phyloP scores from a whole-genome alignment of 2,888 invertebrate species.

The Petrolisthes manimaculis region DNA sequence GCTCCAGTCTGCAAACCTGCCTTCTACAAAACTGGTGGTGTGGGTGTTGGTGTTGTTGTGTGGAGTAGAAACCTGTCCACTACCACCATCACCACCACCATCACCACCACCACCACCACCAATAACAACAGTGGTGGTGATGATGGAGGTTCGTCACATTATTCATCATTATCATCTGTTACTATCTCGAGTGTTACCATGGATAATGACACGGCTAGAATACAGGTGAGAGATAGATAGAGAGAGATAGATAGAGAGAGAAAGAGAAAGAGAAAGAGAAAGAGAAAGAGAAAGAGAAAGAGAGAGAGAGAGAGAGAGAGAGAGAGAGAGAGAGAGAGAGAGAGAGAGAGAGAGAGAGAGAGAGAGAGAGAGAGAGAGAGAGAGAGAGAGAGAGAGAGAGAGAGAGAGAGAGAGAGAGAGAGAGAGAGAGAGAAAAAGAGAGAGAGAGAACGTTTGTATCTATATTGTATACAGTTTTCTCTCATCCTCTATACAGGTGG shows the following conservation, averaged over 20 bases:
- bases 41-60: too few species aligned
- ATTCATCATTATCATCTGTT: background rate
- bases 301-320: slow-evolving; percentile 7
- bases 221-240: background rate
- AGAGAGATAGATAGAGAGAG: slow-evolving; percentile 11
- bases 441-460: background rate
- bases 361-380: background rate
- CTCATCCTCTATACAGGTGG: slow-evolving; percentile 36
- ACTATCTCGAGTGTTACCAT: background rate
- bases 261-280: slow-evolving; percentile 16
- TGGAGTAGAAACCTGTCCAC: background rate
- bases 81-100: background rate
- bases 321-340: slow-evolving; percentile 22
- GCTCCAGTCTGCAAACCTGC: too few species aligned
- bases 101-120: background rate
- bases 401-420: background rate
- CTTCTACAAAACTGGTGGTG: too few species aligned
- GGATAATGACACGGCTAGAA: background rate
- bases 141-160: background rate
- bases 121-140: background rate
- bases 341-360: background rate
- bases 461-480: too few species aligned
- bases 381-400: background rate
- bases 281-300: background rate
- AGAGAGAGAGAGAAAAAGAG: background rate